These are phyloP conservation scores for Orthonyx spaldingii DNA, from an alignment of 2,113 vertebrate species.

Conservation along the genomic window DNA sequence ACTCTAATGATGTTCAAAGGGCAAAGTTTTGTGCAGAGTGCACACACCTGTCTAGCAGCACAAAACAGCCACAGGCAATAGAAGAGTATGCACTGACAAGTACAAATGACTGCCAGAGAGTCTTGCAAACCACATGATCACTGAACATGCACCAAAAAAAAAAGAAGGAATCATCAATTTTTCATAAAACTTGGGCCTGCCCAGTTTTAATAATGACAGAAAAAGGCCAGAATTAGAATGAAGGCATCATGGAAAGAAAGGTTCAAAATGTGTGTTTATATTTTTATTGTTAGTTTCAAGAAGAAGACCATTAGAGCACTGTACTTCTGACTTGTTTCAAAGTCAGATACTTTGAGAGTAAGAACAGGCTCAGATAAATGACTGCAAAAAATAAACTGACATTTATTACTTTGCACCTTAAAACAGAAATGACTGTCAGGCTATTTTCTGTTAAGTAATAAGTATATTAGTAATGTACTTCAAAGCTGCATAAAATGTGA, in stretches of 20 bases:
- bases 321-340: slow-evolving; percentile 3
- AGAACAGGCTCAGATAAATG: slow-evolving; percentile 16
- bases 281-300: not conserved
- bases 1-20: slow-evolving; percentile 40
- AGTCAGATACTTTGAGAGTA: not conserved
- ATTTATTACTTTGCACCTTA: slow-evolving; percentile 55
- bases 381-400: slow-evolving; percentile 13
- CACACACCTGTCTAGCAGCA: slow-evolving; percentile 51
- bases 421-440: slow-evolving; percentile 12
- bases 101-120: slow-evolving; percentile 29
- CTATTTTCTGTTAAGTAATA: slow-evolving; percentile 53
- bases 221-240: not conserved
- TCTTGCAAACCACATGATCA: not conserved
- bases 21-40: slow-evolving; percentile 25
- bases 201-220: not conserved
- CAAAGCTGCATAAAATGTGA: slow-evolving; percentile 62
- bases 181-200: not conserved
- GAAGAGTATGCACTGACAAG: slow-evolving; percentile 41
- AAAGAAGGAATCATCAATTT: not conserved
- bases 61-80: slow-evolving; percentile 33
- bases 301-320: not conserved
- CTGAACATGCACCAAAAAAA: not conserved
- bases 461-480: slow-evolving; percentile 51
- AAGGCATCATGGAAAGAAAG: not conserved
- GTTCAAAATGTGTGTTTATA: not conserved